A percentile compares a stretch with the other conserved stretches of the same genome.
These are phyloP conservation scores for Lycaon pictus DNA, from an alignment of 2,113 vertebrate genomes.

Conservation along the genomic window DNA sequence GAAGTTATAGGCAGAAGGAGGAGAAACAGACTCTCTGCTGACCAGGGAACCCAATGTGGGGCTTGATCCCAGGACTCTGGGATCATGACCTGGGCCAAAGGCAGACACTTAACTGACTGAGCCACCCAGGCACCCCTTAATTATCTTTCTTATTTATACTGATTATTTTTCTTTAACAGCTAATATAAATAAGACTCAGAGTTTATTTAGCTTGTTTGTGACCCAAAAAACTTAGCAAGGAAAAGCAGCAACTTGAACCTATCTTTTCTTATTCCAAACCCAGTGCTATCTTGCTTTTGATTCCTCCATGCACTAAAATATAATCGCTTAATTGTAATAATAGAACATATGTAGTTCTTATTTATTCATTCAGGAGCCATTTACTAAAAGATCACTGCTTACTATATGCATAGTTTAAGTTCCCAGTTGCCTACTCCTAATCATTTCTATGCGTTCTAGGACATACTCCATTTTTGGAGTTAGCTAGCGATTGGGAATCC, in stretches of 20 bases:
- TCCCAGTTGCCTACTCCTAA: not conserved
- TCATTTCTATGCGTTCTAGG: not conserved
- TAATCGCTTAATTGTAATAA: not conserved
- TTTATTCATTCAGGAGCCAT: not conserved
- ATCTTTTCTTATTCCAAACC: conserved; percentile 32
- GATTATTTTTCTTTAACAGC: conserved; percentile 38
- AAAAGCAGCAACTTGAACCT: not conserved
- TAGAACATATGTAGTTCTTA: not conserved
- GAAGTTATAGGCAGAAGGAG: too few relatives aligned
- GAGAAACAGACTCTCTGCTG: too few relatives aligned
- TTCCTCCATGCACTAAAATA: conserved; percentile 6
- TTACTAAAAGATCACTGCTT: not conserved
- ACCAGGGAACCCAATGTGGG: too few relatives aligned
- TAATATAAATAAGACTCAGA: conserved; percentile 13
- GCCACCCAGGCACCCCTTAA: too few relatives aligned
- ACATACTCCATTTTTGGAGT: not conserved
- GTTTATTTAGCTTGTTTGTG: conserved; percentile 4
- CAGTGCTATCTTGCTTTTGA: not conserved
- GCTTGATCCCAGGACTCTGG: too few relatives aligned
- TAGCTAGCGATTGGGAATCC: not conserved
- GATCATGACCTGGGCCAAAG: too few relatives aligned
- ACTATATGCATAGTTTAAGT: not conserved
- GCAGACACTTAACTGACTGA: too few relatives aligned
- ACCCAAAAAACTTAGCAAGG: not conserved
- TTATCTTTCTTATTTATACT: not conserved